Evolutionary conservation across 2,797 vertebrate genomes (phyloP).

Genomic region (Sciurus vulgaris): DNA sequence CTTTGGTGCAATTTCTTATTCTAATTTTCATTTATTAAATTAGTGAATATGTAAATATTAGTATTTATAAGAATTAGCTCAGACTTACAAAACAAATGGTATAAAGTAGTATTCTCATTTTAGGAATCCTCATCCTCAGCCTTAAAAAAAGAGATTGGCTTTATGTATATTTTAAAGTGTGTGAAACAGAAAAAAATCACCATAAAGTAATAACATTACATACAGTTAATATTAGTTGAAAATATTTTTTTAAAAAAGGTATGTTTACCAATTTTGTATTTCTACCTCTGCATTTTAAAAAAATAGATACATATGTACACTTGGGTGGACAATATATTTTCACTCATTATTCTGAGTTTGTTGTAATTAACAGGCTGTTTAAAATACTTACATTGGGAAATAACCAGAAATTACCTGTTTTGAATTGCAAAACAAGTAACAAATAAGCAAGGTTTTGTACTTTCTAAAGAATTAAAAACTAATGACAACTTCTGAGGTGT

Average conservation of each 20-base stretch:
- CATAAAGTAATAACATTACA: slow-evolving; percentile 85
- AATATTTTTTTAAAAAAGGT: slow-evolving; percentile 74
- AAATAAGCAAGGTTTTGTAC: slow-evolving; percentile 79
- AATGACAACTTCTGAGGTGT: slow-evolving; percentile 52
- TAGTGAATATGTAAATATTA: slow-evolving; percentile 83
- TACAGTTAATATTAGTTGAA: slow-evolving; percentile 85
- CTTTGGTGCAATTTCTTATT: slow-evolving; percentile 84
- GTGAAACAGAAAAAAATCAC: slow-evolving; percentile 84
- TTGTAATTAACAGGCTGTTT: slow-evolving; percentile 78
- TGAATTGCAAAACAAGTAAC: slow-evolving; percentile 75
- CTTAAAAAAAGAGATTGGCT: slow-evolving; percentile 75
- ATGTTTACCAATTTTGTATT: slow-evolving; percentile 71
- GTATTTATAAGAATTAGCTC: slow-evolving; percentile 79
- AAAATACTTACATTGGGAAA: slow-evolving; percentile 70
- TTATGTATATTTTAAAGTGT: slow-evolving; percentile 56
- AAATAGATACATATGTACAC: slow-evolving; percentile 84
- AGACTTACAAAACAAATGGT: slow-evolving; percentile 77
- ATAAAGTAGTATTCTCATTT: slow-evolving; percentile 82
- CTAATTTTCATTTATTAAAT: slow-evolving; percentile 81
- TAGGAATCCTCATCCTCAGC: slow-evolving; percentile 48
- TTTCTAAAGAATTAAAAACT: slow-evolving; percentile 24
- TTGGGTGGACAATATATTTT: slow-evolving; percentile 67
- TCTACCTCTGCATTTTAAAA: slow-evolving; percentile 54
- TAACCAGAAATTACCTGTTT: slow-evolving; percentile 70
- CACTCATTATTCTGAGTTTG: slow-evolving; percentile 78